Conservation (phyloP, 2,888 invertebrate species). For the Rhamnusium bicolor region DNA sequence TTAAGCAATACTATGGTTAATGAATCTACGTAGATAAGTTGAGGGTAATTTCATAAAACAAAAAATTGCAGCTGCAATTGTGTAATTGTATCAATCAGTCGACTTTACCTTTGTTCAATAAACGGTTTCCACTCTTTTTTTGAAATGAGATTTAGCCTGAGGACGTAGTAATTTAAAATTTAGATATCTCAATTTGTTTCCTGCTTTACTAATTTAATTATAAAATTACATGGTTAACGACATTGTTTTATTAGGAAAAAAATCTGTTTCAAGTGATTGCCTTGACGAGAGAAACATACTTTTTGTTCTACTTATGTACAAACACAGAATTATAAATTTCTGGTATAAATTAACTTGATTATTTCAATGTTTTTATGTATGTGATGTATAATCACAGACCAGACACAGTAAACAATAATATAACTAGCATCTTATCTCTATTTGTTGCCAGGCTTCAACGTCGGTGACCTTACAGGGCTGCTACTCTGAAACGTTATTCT, state of each 20-base stretch:
- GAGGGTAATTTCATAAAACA: background rate
- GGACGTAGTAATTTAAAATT: slow-evolving; percentile 1
- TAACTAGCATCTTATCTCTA: too few relatives aligned
- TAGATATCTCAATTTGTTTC: slow-evolving; percentile 2
- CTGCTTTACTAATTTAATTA: slow-evolving; percentile 7
- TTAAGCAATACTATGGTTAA: background rate
- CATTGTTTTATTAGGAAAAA: background rate
- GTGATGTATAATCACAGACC: too few relatives aligned
- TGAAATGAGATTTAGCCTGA: background rate
- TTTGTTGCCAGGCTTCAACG: too few relatives aligned
- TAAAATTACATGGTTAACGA: background rate
- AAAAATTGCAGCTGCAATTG: background rate
- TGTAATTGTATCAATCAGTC: slow-evolving; percentile 5
- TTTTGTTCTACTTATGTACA: too few relatives aligned
- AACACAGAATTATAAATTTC: too few relatives aligned
- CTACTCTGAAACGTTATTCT: too few relatives aligned
- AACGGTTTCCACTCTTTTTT: background rate
- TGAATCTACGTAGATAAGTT: background rate
- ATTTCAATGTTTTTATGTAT: too few relatives aligned
- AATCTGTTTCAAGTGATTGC: background rate
- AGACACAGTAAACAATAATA: too few relatives aligned
- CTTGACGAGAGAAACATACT: background rate
- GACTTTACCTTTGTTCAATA: background rate
- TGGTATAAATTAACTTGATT: too few relatives aligned
- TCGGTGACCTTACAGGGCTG: too few relatives aligned